A percentile compares a stretch with the other conserved stretches of the same genome.
phyloP scores from a whole-genome alignment of 2,113 vertebrate genomes.

The Trinectes maculatus region DNA sequence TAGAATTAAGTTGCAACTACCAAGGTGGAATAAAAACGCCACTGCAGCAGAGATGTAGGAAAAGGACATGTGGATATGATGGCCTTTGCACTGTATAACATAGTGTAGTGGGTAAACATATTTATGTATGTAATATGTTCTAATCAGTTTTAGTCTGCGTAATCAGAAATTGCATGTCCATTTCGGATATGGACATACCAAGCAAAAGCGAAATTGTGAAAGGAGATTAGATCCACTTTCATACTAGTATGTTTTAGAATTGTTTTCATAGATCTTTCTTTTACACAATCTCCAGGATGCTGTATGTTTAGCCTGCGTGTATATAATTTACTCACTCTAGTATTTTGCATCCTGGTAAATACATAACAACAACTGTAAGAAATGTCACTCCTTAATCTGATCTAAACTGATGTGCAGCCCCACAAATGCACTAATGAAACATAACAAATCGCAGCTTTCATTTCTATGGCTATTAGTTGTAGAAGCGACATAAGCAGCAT shows the following conservation, averaged over 20 bases:
- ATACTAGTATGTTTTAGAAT: no score
- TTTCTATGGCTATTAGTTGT: conserved; percentile 5
- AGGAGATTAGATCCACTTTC: no score
- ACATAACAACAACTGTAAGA: not conserved
- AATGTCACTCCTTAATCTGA: not conserved
- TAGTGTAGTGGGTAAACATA: conserved; percentile 7
- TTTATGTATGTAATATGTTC: not conserved
- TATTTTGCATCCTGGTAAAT: not conserved
- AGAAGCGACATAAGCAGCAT: conserved; percentile 1
- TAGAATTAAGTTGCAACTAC: conserved; percentile 74
- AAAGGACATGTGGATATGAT: conserved; percentile 23
- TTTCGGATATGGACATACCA: not conserved
- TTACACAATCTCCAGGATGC: not conserved
- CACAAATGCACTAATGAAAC: conserved; percentile 1
- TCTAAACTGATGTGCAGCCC: not conserved
- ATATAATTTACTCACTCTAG: not conserved
- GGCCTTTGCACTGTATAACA: conserved; percentile 6
- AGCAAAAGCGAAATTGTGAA: no score
- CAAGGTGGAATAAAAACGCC: conserved; percentile 65
- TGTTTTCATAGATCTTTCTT: no score
- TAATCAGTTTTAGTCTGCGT: not conserved
- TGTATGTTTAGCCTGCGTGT: not conserved
- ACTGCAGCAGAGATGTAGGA: conserved; percentile 39
- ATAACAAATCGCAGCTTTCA: not conserved
- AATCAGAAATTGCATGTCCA: not conserved